Conservation (phyloP, 2,113 vertebrate species). For the Micronycteris hirsuta region DNA sequence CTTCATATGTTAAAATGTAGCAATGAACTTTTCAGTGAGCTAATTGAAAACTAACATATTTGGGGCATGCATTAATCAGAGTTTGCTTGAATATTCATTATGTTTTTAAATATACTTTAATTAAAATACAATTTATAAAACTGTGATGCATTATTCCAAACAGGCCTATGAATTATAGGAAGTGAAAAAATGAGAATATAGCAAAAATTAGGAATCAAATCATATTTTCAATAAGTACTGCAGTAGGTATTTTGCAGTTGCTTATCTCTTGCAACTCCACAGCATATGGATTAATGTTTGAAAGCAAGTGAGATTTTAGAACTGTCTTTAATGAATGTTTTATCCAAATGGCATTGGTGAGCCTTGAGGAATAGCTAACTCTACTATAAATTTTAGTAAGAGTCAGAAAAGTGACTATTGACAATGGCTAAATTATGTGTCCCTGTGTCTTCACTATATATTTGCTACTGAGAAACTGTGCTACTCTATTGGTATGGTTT, state of each 20-base stretch:
- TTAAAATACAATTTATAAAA: neutral
- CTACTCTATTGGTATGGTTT: conserved; percentile 5
- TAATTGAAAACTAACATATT: neutral
- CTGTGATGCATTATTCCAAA: neutral
- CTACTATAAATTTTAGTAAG: conserved; percentile 57
- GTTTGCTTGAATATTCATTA: neutral
- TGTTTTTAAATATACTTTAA: neutral
- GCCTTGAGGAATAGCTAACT: conserved; percentile 56
- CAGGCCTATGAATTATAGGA: neutral
- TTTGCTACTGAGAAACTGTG: conserved; percentile 50
- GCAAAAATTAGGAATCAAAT: conserved; percentile 38
- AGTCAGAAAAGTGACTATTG: conserved; percentile 60
- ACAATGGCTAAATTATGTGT: conserved; percentile 44
- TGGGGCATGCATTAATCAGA: neutral
- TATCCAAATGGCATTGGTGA: conserved; percentile 48
- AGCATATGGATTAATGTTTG: conserved; percentile 37
- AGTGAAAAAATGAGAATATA: neutral
- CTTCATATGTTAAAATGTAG: neutral
- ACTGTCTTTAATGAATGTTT: conserved; percentile 71
- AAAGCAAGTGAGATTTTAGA: neutral
- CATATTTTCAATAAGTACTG: conserved; percentile 17
- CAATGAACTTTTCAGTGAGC: neutral
- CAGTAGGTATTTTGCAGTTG: neutral
- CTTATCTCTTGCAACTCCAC: neutral
- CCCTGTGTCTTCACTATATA: conserved; percentile 49